Conservation (phyloP, 2,113 vertebrate species). For the Salvelinus alpinus region DNA sequence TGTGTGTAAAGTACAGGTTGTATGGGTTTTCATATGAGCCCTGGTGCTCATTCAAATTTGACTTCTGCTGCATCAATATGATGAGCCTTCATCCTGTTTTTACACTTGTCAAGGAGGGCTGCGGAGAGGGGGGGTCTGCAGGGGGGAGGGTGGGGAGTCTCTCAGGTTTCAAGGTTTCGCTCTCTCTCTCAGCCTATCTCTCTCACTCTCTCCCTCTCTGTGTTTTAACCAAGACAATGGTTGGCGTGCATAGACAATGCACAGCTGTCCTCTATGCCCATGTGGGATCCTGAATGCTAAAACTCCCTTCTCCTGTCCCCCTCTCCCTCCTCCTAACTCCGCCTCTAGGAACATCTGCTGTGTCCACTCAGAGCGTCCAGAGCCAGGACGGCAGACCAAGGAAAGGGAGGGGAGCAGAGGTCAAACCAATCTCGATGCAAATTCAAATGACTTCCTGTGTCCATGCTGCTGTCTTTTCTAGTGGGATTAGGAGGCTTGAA, state of each 20-base stretch:
- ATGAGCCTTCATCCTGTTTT: constrained; percentile 18
- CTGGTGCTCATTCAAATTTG: constrained; percentile 35
- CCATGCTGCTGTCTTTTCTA: constrained; percentile 8
- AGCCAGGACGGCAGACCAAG: background rate
- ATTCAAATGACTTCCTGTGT: constrained; percentile 37
- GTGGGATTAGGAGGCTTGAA: constrained; percentile 5
- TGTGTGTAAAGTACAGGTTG: background rate
- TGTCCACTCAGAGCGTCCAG: constrained; percentile 29
- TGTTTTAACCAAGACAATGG: constrained; percentile 34
- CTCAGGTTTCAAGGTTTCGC: constrained; percentile 32
- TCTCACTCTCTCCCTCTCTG: constrained; percentile 32
- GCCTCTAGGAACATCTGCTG: constrained; percentile 49
- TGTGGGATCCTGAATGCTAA: constrained; percentile 1
- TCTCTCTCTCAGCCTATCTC: constrained; percentile 1
- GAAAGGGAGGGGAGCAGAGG: background rate
- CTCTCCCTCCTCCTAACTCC: constrained; percentile 2
- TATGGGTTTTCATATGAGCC: constrained; percentile 5
- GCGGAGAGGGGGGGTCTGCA: background rate
- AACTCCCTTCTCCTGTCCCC: background rate
- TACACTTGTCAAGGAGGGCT: constrained; percentile 18
- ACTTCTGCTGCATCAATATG: constrained; percentile 36
- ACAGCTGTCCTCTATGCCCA: constrained; percentile 47
- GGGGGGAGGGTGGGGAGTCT: background rate
- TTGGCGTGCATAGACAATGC: constrained; percentile 43
- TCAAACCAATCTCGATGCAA: constrained; percentile 40